These are phyloP conservation scores for Cyphomyrus plagiostoma DNA, from an alignment of 2,113 vertebrate species.

Conservation along the genomic window DNA sequence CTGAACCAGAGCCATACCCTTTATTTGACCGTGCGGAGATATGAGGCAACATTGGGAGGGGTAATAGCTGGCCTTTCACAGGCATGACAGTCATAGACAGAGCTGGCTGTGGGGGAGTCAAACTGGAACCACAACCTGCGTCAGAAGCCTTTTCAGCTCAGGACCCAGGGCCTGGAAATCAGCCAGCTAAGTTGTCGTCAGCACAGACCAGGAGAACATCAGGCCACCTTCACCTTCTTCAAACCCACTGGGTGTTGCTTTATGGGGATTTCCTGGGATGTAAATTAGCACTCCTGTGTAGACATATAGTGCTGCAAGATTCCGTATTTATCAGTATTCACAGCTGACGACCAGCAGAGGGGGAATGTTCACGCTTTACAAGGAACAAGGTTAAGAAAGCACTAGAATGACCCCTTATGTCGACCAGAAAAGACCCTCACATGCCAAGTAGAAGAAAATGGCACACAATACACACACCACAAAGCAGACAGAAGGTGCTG, in stretches of 20 bases:
- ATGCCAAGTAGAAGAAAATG: no score
- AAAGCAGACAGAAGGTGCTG: not conserved
- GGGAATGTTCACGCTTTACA: not conserved
- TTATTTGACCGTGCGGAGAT: not conserved
- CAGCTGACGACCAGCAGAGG: not conserved
- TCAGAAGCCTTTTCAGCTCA: not conserved
- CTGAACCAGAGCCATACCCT: not conserved
- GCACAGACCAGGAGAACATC: not conserved
- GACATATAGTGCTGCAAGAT: not conserved
- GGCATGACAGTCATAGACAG: not conserved
- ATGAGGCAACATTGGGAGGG: not conserved
- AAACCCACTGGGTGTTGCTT: not conserved
- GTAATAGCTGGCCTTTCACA: not conserved
- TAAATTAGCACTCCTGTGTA: not conserved
- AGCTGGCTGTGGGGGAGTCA: not conserved
- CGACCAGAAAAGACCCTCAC: not conserved
- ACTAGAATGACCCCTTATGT: not conserved
- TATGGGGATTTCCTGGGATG: not conserved
- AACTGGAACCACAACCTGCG: not conserved
- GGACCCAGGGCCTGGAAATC: not conserved
- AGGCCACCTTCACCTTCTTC: not conserved
- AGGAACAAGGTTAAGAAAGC: not conserved
- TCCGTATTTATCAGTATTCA: not conserved
- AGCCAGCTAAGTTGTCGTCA: not conserved
- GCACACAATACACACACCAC: not conserved